These are phyloP conservation scores for Octonoba sinensis DNA, from an alignment of 2,888 invertebrate species.

Conservation along the genomic window DNA sequence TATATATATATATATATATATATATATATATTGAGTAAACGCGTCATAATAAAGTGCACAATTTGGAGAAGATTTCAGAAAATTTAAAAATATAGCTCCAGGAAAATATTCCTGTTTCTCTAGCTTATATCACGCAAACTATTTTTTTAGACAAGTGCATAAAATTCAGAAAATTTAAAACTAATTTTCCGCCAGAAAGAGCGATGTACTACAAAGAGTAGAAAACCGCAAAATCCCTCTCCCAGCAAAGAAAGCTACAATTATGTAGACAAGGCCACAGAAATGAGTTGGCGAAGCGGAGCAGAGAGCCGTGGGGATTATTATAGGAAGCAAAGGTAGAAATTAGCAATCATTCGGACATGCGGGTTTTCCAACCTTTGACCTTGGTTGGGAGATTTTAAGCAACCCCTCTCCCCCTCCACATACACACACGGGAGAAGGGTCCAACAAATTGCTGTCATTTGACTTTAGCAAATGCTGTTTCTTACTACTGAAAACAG, in stretches of 20 bases:
- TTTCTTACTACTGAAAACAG: not conserved
- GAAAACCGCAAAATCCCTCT: no score
- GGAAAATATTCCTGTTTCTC: no score
- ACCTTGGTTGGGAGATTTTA: conserved; percentile 12
- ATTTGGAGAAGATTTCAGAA: no score
- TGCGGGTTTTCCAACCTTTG: conserved; percentile 44
- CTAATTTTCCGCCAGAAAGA: no score
- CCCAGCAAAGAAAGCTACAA: conserved; percentile 21
- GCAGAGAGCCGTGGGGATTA: conserved; percentile 31
- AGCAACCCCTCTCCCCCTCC: not conserved
- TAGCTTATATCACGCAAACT: no score
- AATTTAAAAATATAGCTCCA: no score
- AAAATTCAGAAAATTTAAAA: no score
- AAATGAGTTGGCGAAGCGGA: conserved; percentile 47
- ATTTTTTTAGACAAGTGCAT: no score
- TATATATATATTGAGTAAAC: no score
- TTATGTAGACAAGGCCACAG: conserved; percentile 37
- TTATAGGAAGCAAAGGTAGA: conserved; percentile 37
- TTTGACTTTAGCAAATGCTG: not conserved
- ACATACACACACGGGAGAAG: not conserved
- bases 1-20: no score
- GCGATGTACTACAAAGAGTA: no score
- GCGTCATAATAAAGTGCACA: no score
- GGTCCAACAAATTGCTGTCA: not conserved
- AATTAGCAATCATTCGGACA: conserved; percentile 38